These are phyloP conservation scores for Onychostruthus taczanowskii DNA, from an alignment of 2,113 vertebrate species.

Conservation along the genomic window DNA sequence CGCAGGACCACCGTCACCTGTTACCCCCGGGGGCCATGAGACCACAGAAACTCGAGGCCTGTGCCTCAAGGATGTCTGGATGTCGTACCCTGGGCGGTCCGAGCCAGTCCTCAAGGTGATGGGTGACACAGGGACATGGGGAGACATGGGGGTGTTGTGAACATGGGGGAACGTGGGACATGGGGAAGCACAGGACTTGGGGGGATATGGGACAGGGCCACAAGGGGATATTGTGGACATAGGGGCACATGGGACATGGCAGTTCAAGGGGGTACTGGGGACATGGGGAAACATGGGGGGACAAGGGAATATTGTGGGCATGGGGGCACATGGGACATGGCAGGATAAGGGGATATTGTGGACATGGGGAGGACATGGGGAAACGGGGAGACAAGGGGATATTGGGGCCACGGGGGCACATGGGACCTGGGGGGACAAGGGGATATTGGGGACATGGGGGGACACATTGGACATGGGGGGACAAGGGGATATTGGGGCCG, in stretches of 20 bases:
- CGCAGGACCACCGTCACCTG: rapidly evolving
- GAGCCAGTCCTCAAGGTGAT: not conserved
- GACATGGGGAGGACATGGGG: not conserved
- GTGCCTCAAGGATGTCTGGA: not conserved
- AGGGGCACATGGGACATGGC: too few species aligned
- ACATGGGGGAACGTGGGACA: too few species aligned
- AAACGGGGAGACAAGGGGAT: not conserved
- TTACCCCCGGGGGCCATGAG: rapidly evolving
- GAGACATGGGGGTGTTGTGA: too few species aligned
- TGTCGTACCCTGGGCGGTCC: not conserved
- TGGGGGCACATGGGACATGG: not conserved
- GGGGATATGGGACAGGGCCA: too few species aligned
- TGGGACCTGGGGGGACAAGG: too few species aligned
- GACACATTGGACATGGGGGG: too few species aligned
- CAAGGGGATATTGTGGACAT: too few species aligned
- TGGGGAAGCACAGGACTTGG: too few species aligned
- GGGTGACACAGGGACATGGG: not conserved
- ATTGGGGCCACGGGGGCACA: too few species aligned
- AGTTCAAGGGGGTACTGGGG: not conserved
- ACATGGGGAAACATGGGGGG: too few species aligned
- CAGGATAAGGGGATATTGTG: not conserved
- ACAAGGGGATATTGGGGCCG: rapidly evolving
- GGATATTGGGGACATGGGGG: rapidly evolving
- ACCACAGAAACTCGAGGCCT: not conserved
- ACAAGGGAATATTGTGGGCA: too few species aligned